phyloP scores from a whole-genome alignment of 2,888 invertebrate genomes.

The Coelopa pilipes region DNA sequence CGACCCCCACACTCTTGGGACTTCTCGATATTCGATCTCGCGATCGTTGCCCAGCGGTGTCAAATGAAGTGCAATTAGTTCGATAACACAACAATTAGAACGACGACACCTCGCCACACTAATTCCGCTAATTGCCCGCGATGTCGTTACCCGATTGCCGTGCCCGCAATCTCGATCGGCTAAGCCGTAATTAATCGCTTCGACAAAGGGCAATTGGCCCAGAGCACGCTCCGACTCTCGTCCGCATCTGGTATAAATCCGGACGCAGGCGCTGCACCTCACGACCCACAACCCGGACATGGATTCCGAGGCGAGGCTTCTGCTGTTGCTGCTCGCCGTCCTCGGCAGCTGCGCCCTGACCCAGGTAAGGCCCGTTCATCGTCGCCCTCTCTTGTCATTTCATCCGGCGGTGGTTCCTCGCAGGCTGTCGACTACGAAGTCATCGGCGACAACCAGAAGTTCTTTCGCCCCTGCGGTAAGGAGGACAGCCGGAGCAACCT shows the following conservation, averaged over 20 bases:
- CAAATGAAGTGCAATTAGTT: too few species aligned
- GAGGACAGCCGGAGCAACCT: constrained; percentile 35
- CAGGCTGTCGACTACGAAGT: constrained; percentile 37
- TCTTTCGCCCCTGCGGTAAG: constrained; percentile 36
- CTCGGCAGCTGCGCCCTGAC: neutral
- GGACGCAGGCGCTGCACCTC: too few species aligned
- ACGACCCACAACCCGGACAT: neutral
- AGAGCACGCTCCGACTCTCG: neutral
- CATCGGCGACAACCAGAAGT: constrained; percentile 33
- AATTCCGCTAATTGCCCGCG: too few species aligned
- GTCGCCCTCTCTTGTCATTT: neutral
- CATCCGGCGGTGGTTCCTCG: neutral
- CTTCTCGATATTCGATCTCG: too few species aligned
- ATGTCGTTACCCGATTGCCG: too few species aligned
- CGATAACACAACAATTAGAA: too few species aligned
- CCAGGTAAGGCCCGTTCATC: neutral
- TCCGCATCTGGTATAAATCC: neutral
- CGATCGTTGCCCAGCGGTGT: too few species aligned
- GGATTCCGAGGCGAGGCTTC: neutral
- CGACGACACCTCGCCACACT: too few species aligned
- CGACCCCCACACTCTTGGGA: too few species aligned
- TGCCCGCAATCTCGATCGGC: too few species aligned
- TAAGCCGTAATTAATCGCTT: too few species aligned
- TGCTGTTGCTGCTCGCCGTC: neutral
- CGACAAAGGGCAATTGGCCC: neutral